Base-by-base conservation (phyloP, 2,113 vertebrate genomes). In the Semicossyphus pulcher region DNA sequence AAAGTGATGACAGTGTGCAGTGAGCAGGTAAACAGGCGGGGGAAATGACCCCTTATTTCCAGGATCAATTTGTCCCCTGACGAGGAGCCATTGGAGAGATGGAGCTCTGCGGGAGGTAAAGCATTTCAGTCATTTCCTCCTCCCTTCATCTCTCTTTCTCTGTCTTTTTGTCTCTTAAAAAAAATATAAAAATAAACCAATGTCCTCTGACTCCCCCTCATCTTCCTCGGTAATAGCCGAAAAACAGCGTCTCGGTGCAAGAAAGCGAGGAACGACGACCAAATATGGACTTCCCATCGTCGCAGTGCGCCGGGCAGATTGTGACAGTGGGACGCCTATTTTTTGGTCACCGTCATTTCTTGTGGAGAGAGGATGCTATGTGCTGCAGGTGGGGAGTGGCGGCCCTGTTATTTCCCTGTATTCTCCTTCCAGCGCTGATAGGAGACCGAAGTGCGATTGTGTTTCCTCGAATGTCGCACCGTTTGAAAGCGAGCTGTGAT, bases 11-110 rank as follows among this genome's bases (percentile, higher is more conserved):
- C 74, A 71, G 80, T 85, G 73, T 56, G 79, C 75, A 70, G 62
- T 54, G 76, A 77, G 57, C 84, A 87, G 87, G 85, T 89, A 89
- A 91, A 91, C 84, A 89, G 84, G 77, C 86, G 39, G 79, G 83
- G 86, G 83, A 88, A 92, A 92, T 92, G 83, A 92, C 87, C 90
- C 88, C 76, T 88, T 87, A 92, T 92, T 91, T 89, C 79, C 60
- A 73, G 72, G 86, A 87, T 86, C 88, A 88, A 91, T 92, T 92
- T 92, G 73, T 70, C 47, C 79, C 84, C 75, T 71, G 61, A 85
- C 80, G 72, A 85, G 75, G 72, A 71, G 77, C 86, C 83, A 78
- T 78, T 67, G 76, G 74, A 70, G 65, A 83, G 81, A 90, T 88
- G 32, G 87, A 74, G 74, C 86, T 68, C 85, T 18, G 76, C 60